Base-by-base conservation (phyloP, 2,113 vertebrate species). In the Prochilodus magdalenae region DNA sequence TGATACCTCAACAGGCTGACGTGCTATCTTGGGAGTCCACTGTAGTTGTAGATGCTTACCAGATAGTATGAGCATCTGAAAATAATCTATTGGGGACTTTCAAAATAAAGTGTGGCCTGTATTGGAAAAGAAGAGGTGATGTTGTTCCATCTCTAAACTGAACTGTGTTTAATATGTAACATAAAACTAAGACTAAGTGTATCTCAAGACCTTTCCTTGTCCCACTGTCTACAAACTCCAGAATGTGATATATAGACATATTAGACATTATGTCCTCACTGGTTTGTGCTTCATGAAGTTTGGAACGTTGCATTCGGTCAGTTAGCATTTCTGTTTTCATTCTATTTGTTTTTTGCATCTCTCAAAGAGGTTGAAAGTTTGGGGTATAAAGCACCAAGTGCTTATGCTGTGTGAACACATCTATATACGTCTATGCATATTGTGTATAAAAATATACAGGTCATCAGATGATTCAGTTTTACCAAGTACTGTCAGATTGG, bases 281-380 rank as follows among this genome's bases (percentile, higher is more conserved):
- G n/a, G n/a, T 40, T 70, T 24, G 1, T n/a, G 13, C 15, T 33
- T 66, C 15, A 44, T 44, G 36, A 70, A 2, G 27, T 73, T 40
- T 80, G 36, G 69, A 80, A 80, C 65, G 57, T 73, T 80, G 33
- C 67, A 62, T 80, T 72, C 26, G 55, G 44, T 55, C 12, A 29
- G 49, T 70, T n/a, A 22, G n/a, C 44, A 60, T 72, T 75, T 80
- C 70, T 53, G 30, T 53, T 80, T 78, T 15, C 11, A 10, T 1
- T 70, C 22, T 67, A 0, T 40, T 67, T 70, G n/a, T 1, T 57
- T 79, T 49, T 85, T 81, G 83, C 66, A 80, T 76, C 47, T 84
- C 12, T 71, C 36, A 53, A 65, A 30, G 13, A 70, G 27, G 79
- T 72, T 76, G 5, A 44, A 33, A 26, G 6, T 70, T 74, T 74